Evolutionary conservation across 1,140 invertebrate species (phyloP).

Genomic region (Drosophila pachea): DNA sequence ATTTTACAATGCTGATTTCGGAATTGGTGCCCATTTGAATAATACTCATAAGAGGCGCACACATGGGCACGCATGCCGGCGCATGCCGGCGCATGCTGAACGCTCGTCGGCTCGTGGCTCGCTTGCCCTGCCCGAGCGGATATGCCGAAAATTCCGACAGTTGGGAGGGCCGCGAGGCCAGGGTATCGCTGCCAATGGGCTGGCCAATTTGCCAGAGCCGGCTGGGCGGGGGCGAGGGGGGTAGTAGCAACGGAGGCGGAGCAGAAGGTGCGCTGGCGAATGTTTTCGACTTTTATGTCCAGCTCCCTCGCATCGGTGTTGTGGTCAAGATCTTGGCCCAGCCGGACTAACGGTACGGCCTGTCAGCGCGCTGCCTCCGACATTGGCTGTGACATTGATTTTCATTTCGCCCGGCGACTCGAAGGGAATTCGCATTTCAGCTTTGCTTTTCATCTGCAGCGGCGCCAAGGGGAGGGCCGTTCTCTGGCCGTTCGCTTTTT

Average conservation of each 20-base stretch:
- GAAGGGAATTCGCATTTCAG: conserved; percentile 40
- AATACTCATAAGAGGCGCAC: conserved; percentile 19
- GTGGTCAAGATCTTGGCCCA: conserved; percentile 36
- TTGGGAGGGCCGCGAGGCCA: no score
- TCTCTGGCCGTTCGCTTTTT: conserved; percentile 16
- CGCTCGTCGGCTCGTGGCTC: no score
- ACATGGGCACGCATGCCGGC: neutral
- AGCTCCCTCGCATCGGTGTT: conserved; percentile 25
- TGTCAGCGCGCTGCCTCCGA: conserved; percentile 38
- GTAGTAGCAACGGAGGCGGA: neutral
- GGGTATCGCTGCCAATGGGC: conserved; percentile 9
- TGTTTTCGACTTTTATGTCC: conserved; percentile 47
- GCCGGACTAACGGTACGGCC: conserved; percentile 18
- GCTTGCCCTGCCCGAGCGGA: no score
- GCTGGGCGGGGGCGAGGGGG: neutral
- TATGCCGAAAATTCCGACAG: no score
- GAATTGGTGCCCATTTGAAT: conserved; percentile 28
- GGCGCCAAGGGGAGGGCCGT: neutral
- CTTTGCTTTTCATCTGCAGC: conserved; percentile 24
- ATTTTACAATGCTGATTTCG: conserved; percentile 29
- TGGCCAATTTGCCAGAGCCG: neutral
- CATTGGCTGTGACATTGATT: conserved; percentile 62
- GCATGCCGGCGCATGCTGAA: neutral
- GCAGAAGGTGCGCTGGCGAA: conserved; percentile 13
- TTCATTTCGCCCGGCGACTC: conserved; percentile 45